A percentile compares a stretch with the other conserved stretches of the same genome.
These are phyloP conservation scores for Peromyscus maniculatus DNA, from an alignment of 2,113 vertebrate genomes.

Conservation along the genomic window DNA sequence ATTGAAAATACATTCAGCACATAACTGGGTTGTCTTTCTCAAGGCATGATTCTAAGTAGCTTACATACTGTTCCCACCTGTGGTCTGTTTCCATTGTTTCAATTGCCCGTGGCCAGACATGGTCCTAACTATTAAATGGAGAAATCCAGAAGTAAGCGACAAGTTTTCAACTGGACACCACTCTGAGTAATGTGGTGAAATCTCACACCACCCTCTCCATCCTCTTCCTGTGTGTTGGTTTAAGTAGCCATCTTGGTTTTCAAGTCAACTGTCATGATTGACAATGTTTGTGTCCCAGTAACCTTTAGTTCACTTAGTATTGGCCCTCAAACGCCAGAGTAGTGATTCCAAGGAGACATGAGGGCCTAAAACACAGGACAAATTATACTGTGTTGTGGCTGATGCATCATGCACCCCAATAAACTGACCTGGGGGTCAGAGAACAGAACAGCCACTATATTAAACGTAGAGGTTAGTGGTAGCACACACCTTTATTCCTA, in stretches of 20 bases:
- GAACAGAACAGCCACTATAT: too few species aligned
- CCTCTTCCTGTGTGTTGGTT: neutral
- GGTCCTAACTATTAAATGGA: neutral
- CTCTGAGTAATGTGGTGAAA: neutral
- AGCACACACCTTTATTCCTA: too few species aligned
- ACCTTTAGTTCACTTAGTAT: neutral
- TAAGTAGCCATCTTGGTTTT: neutral
- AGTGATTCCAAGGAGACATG: neutral
- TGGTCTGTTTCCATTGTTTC: neutral
- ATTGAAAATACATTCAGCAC: constrained; percentile 20
- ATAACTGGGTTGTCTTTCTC: constrained; percentile 42
- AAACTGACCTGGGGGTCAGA: too few species aligned
- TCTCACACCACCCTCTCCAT: neutral
- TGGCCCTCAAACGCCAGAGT: neutral
- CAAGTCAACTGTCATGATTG: neutral
- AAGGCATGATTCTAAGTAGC: constrained; percentile 24
- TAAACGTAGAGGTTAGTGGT: too few species aligned
- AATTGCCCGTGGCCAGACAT: neutral
- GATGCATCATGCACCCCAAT: too few species aligned
- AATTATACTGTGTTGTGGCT: neutral
- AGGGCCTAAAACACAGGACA: neutral
- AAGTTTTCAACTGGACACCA: neutral
- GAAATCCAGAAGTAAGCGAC: neutral
- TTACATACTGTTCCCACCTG: neutral
- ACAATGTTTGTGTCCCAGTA: neutral